Evolutionary conservation across 2,797 vertebrate genomes (phyloP), one percentile per base, ranked within the genome.

Genomic region (Muscicapa comitata): DNA sequence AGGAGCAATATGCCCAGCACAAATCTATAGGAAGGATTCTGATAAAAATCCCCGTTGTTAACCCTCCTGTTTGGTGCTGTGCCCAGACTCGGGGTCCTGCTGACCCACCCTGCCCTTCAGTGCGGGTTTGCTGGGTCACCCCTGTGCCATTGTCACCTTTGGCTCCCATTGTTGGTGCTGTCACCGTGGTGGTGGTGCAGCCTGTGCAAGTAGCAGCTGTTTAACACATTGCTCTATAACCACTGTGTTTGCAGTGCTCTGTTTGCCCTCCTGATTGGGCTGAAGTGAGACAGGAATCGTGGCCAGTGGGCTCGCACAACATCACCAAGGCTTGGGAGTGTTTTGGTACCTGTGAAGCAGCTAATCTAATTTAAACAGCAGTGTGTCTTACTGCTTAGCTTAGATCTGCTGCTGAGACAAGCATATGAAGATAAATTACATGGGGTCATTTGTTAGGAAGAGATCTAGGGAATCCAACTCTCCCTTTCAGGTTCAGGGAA

Each of bases 71-170:
- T 95, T 93, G 92, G 97, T 96, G 96, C 63, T 80, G 96, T 97
- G 97, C 94, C 90, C 84, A 51, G 93, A 96, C 97, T 94, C 96
- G 67, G 72, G 96, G 77, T 53, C 96, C 94, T 98, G 95, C 98
- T 99, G 98, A 96, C 97, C 93, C 97, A 97, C 96, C 97, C 97
- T 97, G 95, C 94, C 97, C 97, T 96, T 97, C 91, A 47, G 21
- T 94, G 78, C 93, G 11, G 85, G 87, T 82, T 79, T 85, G 96
- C 95, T 62, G 62, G 81, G 81, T 95, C 93, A 96, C 65, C 94
- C 80, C 83, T 87, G 88, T 91, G 87, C 94, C 92, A 59, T 24
- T 67, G 94, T 92, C 93, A 96, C 97, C 96, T 95, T 95, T 97
- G 94, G 89, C 96, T 96, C 77, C 14, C 40, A 54, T 92, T 88